Conservation (phyloP, 2,113 vertebrate genomes). For the Choloepus hoffmanni region DNA sequence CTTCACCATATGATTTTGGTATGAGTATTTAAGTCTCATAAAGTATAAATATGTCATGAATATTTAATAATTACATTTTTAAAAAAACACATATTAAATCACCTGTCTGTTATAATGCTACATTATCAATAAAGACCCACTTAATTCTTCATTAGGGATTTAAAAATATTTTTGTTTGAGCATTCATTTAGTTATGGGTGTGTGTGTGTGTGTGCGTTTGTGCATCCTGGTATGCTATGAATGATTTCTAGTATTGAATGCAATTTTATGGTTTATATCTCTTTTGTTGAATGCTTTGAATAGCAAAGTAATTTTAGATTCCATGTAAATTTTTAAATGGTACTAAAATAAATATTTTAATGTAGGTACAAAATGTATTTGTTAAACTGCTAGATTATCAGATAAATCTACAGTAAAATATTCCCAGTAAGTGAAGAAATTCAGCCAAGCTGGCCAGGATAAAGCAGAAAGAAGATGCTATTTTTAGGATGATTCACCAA, state of each 20-base stretch:
- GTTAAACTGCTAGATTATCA: slow-evolving; percentile 32
- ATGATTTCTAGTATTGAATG: slow-evolving; percentile 29
- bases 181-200: not conserved
- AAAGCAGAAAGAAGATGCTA: not conserved
- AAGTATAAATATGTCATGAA: slow-evolving; percentile 75
- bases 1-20: slow-evolving; percentile 80
- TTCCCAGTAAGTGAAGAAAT: not conserved
- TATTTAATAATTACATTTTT: slow-evolving; percentile 80
- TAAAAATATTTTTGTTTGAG: slow-evolving; percentile 39
- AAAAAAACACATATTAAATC: slow-evolving; percentile 77
- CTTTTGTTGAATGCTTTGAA: slow-evolving; percentile 23
- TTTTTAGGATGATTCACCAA: not conserved
- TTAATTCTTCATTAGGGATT: slow-evolving; percentile 66
- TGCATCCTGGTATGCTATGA: not conserved
- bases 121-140: slow-evolving; percentile 62
- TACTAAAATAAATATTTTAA: slow-evolving; percentile 33
- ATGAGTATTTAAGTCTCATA: slow-evolving; percentile 72
- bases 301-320: slow-evolving; percentile 12
- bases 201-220: not conserved
- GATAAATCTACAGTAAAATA: slow-evolving; percentile 42
- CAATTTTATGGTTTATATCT: slow-evolving; percentile 30
- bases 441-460: not conserved
- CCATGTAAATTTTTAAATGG: not conserved
- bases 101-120: slow-evolving; percentile 53
- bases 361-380: not conserved